Conservation (phyloP, 1,140 invertebrate species). For the Parasteatoda tepidariorum region DNA sequence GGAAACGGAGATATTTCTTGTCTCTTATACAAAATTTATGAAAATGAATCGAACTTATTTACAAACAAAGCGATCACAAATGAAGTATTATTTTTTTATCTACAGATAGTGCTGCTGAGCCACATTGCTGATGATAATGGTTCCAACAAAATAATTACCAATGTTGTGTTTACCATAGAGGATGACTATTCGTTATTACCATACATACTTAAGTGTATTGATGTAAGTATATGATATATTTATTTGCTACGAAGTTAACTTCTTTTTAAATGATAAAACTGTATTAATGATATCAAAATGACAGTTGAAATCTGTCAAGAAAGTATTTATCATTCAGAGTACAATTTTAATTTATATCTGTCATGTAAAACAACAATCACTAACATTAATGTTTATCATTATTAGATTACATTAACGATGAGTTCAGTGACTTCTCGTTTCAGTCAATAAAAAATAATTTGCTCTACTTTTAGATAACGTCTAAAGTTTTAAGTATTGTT, state of each 20-base stretch:
- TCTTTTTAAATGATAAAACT: neutral
- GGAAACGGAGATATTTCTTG: too few relatives aligned
- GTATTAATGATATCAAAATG: neutral
- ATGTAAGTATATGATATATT: neutral
- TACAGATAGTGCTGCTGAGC: neutral
- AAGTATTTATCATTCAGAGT: neutral
- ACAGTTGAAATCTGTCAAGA: neutral
- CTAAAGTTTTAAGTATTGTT: too few relatives aligned
- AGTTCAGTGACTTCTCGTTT: too few relatives aligned
- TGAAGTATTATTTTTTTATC: neutral
- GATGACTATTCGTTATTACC: neutral
- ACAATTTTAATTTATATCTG: neutral
- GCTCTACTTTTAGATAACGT: too few relatives aligned
- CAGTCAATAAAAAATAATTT: too few relatives aligned
- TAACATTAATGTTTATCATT: neutral
- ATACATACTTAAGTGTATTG: neutral
- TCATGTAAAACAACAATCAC: neutral
- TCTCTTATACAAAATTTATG: too few relatives aligned
- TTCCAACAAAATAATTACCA: neutral
- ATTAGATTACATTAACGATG: neutral
- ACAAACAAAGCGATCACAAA: too few relatives aligned
- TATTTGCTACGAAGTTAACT: neutral
- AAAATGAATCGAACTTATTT: too few relatives aligned
- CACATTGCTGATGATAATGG: neutral
- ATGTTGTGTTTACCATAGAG: neutral